Evolutionary conservation across 1,140 invertebrate genomes (phyloP).

Genomic region (Drosophila repletoides): DNA sequence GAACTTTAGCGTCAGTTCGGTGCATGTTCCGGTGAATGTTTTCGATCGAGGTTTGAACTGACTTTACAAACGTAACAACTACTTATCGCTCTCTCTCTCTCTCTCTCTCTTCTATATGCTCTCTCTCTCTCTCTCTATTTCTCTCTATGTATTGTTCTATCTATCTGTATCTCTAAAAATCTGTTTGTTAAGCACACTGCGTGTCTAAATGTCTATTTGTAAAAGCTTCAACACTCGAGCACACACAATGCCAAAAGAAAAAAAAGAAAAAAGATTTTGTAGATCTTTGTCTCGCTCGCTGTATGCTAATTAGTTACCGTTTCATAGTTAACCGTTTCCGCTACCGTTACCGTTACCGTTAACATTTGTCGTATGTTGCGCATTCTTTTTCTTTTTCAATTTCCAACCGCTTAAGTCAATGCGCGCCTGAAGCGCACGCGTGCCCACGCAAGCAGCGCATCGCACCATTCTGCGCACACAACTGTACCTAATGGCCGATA

Average conservation of each 20-base stretch:
- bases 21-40: constrained; percentile 98
- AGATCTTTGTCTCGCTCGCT: constrained; percentile 44
- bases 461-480: constrained; percentile 38
- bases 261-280: constrained; percentile 18
- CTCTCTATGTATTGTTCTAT: constrained; percentile 8
- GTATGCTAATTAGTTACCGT: constrained; percentile 52
- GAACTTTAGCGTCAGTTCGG: constrained; percentile 92
- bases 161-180: constrained; percentile 34
- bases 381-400: constrained; percentile 58
- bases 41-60: constrained; percentile 90
- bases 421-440: constrained; percentile 46
- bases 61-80: constrained; percentile 13
- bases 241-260: constrained; percentile 15
- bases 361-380: constrained; percentile 48
- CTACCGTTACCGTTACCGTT: constrained; percentile 35
- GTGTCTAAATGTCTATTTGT: constrained; percentile 35
- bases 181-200: constrained; percentile 30
- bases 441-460: constrained; percentile 42
- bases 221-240: constrained; percentile 41
- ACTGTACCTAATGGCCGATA: constrained; percentile 49
- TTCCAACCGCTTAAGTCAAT: constrained; percentile 66
- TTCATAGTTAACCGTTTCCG: constrained; percentile 15
- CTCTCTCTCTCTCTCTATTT: constrained; percentile 37
- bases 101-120: constrained; percentile 40
- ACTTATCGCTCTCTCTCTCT: constrained; percentile 8